Evolutionary conservation across 2,797 vertebrate species (phyloP).

Genomic region (Tamandua tetradactyla): DNA sequence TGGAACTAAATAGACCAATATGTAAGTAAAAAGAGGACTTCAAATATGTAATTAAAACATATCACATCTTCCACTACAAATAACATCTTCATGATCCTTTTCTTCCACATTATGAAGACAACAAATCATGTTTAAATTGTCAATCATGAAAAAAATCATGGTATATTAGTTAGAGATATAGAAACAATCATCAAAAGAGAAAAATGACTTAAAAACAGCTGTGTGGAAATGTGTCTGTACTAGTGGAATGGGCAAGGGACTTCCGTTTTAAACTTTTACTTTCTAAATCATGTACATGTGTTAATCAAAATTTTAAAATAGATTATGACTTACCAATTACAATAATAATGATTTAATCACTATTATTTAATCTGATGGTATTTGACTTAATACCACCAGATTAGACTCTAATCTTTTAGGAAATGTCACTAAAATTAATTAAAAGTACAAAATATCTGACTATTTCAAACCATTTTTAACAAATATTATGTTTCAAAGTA

Average conservation of each 20-base stretch:
- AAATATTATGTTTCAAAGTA: background rate
- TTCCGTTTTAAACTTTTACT: background rate
- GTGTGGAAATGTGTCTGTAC: background rate
- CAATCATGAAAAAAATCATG: background rate
- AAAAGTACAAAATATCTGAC: background rate
- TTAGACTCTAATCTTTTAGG: background rate
- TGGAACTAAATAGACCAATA: background rate
- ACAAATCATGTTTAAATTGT: background rate
- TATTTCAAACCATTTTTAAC: background rate
- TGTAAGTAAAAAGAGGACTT: background rate
- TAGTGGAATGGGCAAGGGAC: background rate
- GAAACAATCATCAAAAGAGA: background rate
- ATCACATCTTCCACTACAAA: background rate
- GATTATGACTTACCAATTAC: background rate
- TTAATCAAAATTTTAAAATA: background rate
- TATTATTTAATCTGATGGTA: too few species aligned
- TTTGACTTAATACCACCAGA: background rate
- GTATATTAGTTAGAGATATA: background rate
- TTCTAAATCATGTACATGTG: background rate
- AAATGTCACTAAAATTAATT: slow-evolving; percentile 3
- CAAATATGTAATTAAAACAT: background rate
- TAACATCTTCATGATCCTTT: too few species aligned
- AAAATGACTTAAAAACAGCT: background rate
- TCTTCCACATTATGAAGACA: background rate
- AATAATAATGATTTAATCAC: background rate